These are phyloP conservation scores for Clinocottus analis DNA, from an alignment of 2,113 vertebrate species.

Conservation along the genomic window DNA sequence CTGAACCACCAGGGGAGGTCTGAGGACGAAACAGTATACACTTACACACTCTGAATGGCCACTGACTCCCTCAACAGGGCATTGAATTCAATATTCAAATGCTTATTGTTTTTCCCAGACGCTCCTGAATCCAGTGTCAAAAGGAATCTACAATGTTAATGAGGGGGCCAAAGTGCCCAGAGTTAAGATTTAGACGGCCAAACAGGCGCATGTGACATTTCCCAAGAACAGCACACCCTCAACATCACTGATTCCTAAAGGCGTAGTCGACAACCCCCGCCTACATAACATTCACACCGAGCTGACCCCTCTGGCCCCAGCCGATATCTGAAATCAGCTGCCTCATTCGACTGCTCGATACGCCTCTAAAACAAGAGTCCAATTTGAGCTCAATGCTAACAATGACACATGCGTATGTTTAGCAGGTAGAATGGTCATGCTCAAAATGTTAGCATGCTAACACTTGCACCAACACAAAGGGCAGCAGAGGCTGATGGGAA, in stretches of 20 bases:
- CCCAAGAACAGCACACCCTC: conserved; percentile 51
- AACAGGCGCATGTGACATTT: conserved; percentile 66
- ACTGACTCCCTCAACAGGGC: conserved; percentile 60
- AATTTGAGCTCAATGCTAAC: not conserved
- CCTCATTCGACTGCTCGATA: conserved; percentile 18
- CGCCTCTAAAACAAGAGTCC: conserved; percentile 9
- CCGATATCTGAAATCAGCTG: conserved; percentile 66
- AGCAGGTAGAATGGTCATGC: not conserved
- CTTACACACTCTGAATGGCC: conserved; percentile 55
- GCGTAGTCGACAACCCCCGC: conserved; percentile 24
- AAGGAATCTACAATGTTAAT: conserved; percentile 82
- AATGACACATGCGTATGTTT: not conserved
- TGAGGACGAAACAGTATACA: conserved; percentile 36
- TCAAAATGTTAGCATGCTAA: not conserved
- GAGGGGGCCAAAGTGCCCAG: conserved; percentile 59
- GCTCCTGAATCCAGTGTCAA: conserved; percentile 63
- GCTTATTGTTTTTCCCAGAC: conserved; percentile 75
- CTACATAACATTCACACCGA: conserved; percentile 25
- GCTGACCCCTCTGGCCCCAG: conserved; percentile 40
- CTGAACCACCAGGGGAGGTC: conserved; percentile 40
- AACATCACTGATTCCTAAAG: conserved; percentile 23
- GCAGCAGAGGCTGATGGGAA: not conserved
- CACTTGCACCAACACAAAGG: not conserved
- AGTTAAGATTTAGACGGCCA: conserved; percentile 63
- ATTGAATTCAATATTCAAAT: conserved; percentile 76